Evolutionary conservation across 2,113 vertebrate genomes (phyloP), one percentile per base, ranked within the genome.

Genomic region (Sebastes fasciatus): DNA sequence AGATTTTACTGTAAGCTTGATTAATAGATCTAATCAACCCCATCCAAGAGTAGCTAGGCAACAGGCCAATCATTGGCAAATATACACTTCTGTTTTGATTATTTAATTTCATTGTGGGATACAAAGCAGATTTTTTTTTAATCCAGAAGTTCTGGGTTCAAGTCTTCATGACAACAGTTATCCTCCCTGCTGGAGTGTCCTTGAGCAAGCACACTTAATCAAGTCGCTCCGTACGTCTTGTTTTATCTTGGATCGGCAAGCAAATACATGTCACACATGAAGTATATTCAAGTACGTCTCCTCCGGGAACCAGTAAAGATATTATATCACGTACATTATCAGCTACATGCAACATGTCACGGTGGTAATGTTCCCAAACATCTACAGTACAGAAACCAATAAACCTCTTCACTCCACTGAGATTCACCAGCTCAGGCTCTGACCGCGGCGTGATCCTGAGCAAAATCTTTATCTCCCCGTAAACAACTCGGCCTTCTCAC

Each of bases 401-500:
- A 72, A 82, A 45, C 21, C 68, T 82, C 66, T 45, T 74, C 55
- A 5, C 67, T 70, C 52, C 7, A 16, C 84, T 43, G 67, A 60
- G 80, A 68, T 80, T 87, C 62, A 64, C 16, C 51, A 40, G 54
- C 82, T 61, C 57, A 5, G 16, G 26, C 34, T 48, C 79, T 79
- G 68, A 81, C 83, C 80, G 40, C 45, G 8, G 26, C 42, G 5
- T 58, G 75, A 88, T 84, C 77, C 85, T 1, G 7, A 54, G 69
- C 34, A 42, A 80, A 89, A 83, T 74, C 74, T 74, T 81, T 80
- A 74, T 87, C 86, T 88, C 75, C 13, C 46, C 83, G 82, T 88
- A 84, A 90, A 92, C 90, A 89, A 10, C 58, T 65, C 54, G 5
- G 75, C 52, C 77, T 73, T 85, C 88, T 76, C 84, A 65, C 83